Evolutionary conservation across 2,888 invertebrate genomes (phyloP).

Genomic region (Polydrusus tereticollis): DNA sequence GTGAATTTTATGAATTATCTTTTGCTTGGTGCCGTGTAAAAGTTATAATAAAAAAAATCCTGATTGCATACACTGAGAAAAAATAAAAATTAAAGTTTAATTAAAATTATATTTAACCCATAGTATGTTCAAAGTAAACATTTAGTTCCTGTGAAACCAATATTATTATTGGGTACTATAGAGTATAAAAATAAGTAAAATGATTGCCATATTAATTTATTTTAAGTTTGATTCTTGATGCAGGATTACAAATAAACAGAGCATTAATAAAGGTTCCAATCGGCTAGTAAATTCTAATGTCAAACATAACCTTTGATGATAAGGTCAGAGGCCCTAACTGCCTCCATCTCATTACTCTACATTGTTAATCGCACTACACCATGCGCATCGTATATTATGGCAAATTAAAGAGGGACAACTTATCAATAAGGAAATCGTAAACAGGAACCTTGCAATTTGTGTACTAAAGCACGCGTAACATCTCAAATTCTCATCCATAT

Average conservation of each 20-base stretch:
- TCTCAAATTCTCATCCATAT: too few species aligned
- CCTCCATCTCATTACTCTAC: conserved; percentile 33
- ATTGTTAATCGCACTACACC: conserved; percentile 26
- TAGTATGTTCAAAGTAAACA: too few species aligned
- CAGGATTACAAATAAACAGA: too few species aligned
- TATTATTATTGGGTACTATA: too few species aligned
- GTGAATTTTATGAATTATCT: conserved; percentile 44
- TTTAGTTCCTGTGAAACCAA: too few species aligned
- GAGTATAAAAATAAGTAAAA: too few species aligned
- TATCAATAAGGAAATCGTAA: conserved; percentile 38
- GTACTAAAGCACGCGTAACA: conserved; percentile 16
- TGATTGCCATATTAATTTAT: too few species aligned
- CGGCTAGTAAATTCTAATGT: not conserved
- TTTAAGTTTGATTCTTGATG: too few species aligned
- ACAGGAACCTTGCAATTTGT: conserved; percentile 24
- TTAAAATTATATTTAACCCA: not conserved
- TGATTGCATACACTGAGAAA: not conserved
- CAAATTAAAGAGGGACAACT: conserved; percentile 33
- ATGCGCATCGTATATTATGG: conserved; percentile 30
- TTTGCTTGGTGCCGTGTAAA: conserved; percentile 24
- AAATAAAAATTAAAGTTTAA: not conserved
- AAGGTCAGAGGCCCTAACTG: conserved; percentile 10
- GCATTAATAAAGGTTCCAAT: too few species aligned
- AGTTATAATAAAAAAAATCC: conserved; percentile 34
- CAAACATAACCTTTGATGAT: not conserved